These are phyloP conservation scores for Agrypnia vestita DNA, from an alignment of 1,140 invertebrate species.

Conservation along the genomic window DNA sequence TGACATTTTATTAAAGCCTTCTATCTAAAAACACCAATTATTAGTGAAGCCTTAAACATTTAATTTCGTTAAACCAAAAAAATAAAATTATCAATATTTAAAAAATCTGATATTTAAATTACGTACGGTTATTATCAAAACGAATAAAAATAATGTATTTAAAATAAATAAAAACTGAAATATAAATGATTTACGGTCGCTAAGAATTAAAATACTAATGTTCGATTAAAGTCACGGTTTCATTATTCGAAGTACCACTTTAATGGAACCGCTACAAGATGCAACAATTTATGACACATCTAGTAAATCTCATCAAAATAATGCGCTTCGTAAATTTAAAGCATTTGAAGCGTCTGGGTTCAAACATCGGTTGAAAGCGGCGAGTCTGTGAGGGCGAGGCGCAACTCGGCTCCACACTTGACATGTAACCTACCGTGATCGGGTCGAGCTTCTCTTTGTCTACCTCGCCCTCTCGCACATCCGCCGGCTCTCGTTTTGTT, in stretches of 20 bases:
- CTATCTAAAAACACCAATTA: too few relatives aligned
- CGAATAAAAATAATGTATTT: too few relatives aligned
- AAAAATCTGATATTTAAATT: too few relatives aligned
- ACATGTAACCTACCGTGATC: slow-evolving; percentile 48
- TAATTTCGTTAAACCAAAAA: too few relatives aligned
- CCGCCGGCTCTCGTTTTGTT: slow-evolving; percentile 37
- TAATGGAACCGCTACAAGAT: slow-evolving; percentile 43
- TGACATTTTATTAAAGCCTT: too few relatives aligned
- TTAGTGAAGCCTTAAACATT: too few relatives aligned
- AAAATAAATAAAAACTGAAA: too few relatives aligned
- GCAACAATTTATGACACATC: slow-evolving; percentile 27
- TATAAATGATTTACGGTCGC: too few relatives aligned
- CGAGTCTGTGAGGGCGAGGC: slow-evolving; percentile 28
- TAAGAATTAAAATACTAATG: too few relatives aligned
- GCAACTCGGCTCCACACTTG: slow-evolving; percentile 9
- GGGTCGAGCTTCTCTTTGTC: slow-evolving; percentile 36
- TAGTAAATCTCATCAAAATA: slow-evolving; percentile 46
- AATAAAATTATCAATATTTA: too few relatives aligned
- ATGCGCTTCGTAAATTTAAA: slow-evolving; percentile 54
- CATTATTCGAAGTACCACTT: neutral
- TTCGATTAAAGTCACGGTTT: neutral
- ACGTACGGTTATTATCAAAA: too few relatives aligned
- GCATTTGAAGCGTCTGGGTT: slow-evolving; percentile 54
- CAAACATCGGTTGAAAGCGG: slow-evolving; percentile 24
- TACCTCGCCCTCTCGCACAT: slow-evolving; percentile 28